A percentile compares a stretch with the other conserved stretches of the same genome.
phyloP scores from a whole-genome alignment of 2,797 vertebrate genomes.

The Holocentrus rufus region DNA sequence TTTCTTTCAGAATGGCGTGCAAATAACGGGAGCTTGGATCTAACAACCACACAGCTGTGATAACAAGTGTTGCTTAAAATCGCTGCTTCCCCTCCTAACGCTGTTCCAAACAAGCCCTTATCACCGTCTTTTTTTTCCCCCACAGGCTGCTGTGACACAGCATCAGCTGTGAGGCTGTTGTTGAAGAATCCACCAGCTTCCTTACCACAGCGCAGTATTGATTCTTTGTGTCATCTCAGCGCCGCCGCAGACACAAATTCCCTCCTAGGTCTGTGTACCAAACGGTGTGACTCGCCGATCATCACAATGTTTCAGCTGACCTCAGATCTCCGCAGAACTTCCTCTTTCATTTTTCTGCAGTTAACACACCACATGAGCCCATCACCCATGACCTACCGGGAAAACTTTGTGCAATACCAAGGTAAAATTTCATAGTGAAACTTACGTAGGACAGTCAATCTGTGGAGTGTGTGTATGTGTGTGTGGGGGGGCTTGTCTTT shows the following conservation, averaged over 20 bases:
- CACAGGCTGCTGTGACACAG: slow-evolving; percentile 24
- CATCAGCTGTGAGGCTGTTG: slow-evolving; percentile 40
- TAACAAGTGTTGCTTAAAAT: slow-evolving; percentile 63
- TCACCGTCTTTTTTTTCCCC: slow-evolving; percentile 27
- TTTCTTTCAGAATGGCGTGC: slow-evolving; percentile 49
- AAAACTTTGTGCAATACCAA: slow-evolving; percentile 16
- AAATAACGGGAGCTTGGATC: slow-evolving; percentile 56
- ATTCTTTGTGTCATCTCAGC: not conserved
- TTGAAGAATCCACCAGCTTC: not conserved
- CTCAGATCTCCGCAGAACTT: not conserved
- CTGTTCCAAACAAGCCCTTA: slow-evolving; percentile 37
- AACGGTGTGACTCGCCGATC: slow-evolving; percentile 13
- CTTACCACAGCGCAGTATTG: not conserved
- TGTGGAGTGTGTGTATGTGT: no score
- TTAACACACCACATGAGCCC: not conserved
- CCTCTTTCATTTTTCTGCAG: not conserved
- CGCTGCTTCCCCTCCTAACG: slow-evolving; percentile 49
- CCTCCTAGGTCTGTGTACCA: not conserved
- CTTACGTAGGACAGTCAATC: not conserved
- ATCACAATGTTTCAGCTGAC: slow-evolving; percentile 9
- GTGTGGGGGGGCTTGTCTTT: no score
- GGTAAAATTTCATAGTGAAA: no score
- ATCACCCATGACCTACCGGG: not conserved
- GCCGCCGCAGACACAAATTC: slow-evolving; percentile 10
- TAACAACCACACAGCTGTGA: slow-evolving; percentile 67